These are phyloP conservation scores for Malaclemys terrapin DNA, from an alignment of 2,113 vertebrate species.

Conservation along the genomic window DNA sequence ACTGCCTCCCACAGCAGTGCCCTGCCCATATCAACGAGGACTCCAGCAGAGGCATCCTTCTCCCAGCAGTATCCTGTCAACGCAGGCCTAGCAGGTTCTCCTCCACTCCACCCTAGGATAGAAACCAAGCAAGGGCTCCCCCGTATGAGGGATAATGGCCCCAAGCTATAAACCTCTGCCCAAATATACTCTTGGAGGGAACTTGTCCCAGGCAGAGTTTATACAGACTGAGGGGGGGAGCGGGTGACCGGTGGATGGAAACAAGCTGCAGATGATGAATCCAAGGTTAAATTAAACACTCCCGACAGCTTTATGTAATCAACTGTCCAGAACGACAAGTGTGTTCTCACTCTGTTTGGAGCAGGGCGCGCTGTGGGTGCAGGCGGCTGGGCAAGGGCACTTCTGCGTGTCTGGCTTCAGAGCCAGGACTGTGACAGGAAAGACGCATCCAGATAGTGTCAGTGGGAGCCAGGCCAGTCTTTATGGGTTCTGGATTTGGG, in stretches of 20 bases:
- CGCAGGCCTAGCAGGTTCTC: not conserved
- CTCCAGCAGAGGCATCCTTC: not conserved
- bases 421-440: not conserved
- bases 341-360: slow-evolving; percentile 28
- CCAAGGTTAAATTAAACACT: slow-evolving; percentile 72
- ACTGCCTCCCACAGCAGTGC: too few relatives aligned
- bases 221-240: not conserved
- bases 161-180: not conserved
- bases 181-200: not conserved
- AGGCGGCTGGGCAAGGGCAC: not conserved
- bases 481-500: rapidly evolving
- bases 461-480: rapidly evolving
- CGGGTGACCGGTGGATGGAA: slow-evolving; percentile 47
- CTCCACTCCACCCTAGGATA: not conserved
- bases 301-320: slow-evolving; percentile 72
- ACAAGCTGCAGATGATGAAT: slow-evolving; percentile 62
- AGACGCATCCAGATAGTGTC: rapidly evolving
- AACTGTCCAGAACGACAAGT: slow-evolving; percentile 27
- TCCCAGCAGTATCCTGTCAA: not conserved
- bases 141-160: not conserved
- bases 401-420: rapidly evolving
- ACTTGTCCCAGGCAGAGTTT: not conserved
- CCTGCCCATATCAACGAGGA: not conserved
- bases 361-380: slow-evolving; percentile 37
- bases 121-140: not conserved